Base-by-base conservation (phyloP, 2,113 vertebrate genomes). In the Paedocypris sp. region DNA sequence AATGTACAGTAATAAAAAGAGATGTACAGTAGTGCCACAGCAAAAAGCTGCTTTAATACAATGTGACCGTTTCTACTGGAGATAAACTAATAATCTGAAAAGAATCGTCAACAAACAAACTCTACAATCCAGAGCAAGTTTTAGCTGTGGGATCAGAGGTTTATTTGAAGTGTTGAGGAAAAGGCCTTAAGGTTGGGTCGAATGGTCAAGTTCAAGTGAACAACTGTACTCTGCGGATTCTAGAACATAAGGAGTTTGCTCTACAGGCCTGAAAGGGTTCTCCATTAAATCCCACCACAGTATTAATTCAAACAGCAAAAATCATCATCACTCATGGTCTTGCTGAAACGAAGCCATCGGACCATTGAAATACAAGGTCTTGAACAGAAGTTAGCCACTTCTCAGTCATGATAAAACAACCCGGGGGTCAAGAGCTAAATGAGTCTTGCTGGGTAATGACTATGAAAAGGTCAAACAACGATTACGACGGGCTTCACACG, bases 381-480 rank as follows among this genome's bases (percentile, higher is more conserved):
- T 18, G 25, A 10, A 4, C 10, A 16, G 10, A 29, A 13, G 12
- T 25, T 7, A 9, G 26, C 22, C 28, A 18, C 46, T 54, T 7
- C 42, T 13, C 23, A 16, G 10, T 5, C 39, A 56, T 16, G 10
- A 33, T 3, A 11, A 56, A 16, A 25, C 45, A 41, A 36, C 22
- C 19, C 25, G 4, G 11, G 22, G 25, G 41, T 47, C 50, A 43
- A 46, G 28, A 42, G n/a, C 64, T 41, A 26, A 2, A 12, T 18
- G 22, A 65, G 19, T 10, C 47, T 36, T 43, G 28, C 48, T 53
- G 47, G n/a, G 41, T 51, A 60, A 39, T 61, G 35, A 60, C 39
- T 46, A 36, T 12, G 39, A 61, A 61, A 53, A 67, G 64, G 64
- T 67, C 64, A 67, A 28, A 47, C 20, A 33, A 28, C 19, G 49